These are phyloP conservation scores for Melanaphis sacchari DNA, from an alignment of 1,140 invertebrate genomes.

Conservation along the genomic window DNA sequence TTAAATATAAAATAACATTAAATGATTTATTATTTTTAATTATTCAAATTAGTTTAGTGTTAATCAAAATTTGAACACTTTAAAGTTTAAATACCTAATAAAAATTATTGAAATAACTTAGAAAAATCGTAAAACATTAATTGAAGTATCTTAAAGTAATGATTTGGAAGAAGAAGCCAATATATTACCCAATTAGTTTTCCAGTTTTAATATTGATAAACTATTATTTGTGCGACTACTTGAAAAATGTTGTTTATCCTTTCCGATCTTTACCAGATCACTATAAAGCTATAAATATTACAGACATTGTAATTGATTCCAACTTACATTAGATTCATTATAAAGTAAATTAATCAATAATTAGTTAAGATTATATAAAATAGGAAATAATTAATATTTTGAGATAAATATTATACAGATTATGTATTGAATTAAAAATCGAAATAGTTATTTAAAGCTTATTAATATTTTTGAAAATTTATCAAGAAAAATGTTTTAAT, in stretches of 20 bases:
- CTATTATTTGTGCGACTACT: not conserved
- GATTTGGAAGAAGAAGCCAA: not conserved
- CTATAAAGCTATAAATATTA: not conserved
- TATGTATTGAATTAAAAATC: not conserved
- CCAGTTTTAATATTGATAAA: not conserved
- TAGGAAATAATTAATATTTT: not conserved
- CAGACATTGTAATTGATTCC: not conserved
- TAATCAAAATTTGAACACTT: not conserved
- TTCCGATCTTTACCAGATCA: not conserved
- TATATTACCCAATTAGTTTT: not conserved
- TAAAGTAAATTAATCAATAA: not conserved
- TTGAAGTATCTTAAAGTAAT: not conserved
- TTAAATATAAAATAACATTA: not conserved
- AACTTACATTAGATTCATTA: not conserved
- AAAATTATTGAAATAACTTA: not conserved
- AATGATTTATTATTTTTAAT: not conserved
- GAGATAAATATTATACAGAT: not conserved
- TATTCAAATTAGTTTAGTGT: not conserved
- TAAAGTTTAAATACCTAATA: not conserved
- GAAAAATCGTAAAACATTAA: not conserved
- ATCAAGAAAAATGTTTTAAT: not conserved
- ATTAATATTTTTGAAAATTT: not conserved
- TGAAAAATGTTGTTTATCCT: not conserved
- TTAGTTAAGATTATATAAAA: too few relatives aligned
- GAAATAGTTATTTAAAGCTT: not conserved